These are phyloP conservation scores for Eulacestoma nigropectus DNA, from an alignment of 2,113 vertebrate species.

Conservation along the genomic window DNA sequence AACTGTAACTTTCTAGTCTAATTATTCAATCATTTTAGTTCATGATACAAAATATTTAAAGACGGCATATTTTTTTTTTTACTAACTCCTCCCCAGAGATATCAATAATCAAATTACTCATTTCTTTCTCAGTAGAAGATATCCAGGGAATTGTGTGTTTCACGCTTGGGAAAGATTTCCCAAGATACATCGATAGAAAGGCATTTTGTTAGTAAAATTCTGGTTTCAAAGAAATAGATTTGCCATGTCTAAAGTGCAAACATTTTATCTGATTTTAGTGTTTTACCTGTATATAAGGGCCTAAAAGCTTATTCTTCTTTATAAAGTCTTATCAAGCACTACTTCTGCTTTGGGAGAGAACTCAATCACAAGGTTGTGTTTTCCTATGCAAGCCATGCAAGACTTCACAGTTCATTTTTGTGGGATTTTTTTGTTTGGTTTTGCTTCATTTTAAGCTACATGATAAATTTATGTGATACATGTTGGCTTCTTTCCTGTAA, in stretches of 20 bases:
- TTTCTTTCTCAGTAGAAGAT: neutral
- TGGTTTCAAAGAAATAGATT: neutral
- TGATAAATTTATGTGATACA: neutral
- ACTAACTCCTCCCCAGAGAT: neutral
- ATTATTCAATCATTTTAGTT: neutral
- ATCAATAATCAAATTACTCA: neutral
- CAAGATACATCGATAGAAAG: neutral
- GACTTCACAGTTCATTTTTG: neutral
- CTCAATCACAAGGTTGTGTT: slow-evolving; percentile 16
- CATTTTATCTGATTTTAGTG: neutral
- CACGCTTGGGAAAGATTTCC: neutral
- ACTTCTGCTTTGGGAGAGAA: slow-evolving; percentile 26
- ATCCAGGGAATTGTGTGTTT: neutral
- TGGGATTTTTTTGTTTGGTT: neutral
- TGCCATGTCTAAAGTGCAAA: slow-evolving; percentile 4
- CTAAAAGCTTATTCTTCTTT: slow-evolving; percentile 39
- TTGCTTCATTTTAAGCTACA: neutral
- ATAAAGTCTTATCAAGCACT: neutral
- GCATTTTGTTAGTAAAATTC: neutral
- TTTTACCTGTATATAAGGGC: slow-evolving; percentile 25
- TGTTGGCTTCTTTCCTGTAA: neutral
- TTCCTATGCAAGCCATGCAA: neutral
- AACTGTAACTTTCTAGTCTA: neutral
- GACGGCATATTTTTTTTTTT: neutral
- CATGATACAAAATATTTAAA: neutral